These are phyloP conservation scores for Spisula subtruncata DNA, from an alignment of 2,888 invertebrate genomes.

Conservation along the genomic window DNA sequence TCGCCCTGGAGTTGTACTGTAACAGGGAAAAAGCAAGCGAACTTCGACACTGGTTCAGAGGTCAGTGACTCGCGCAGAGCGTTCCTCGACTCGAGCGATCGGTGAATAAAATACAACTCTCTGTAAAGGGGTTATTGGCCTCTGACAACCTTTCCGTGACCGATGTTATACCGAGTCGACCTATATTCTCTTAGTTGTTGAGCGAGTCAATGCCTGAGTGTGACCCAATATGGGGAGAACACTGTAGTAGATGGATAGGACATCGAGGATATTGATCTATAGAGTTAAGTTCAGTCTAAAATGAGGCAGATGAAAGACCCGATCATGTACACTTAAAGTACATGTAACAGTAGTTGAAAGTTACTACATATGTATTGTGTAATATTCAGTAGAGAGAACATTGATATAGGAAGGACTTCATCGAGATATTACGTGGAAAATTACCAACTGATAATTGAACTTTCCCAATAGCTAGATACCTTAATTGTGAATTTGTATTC, in stretches of 20 bases:
- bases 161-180: constrained; percentile 39
- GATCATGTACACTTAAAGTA: neutral
- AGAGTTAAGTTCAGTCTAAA: neutral
- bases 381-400: too few relatives aligned
- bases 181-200: constrained; percentile 41
- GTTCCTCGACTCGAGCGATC: neutral
- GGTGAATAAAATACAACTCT: constrained; percentile 35
- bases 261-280: neutral
- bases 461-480: too few relatives aligned
- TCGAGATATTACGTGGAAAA: too few relatives aligned
- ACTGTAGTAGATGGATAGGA: neutral
- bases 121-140: constrained; percentile 28
- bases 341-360: neutral
- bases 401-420: too few relatives aligned
- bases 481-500: too few relatives aligned
- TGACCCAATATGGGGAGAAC: constrained; percentile 40
- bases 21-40: neutral
- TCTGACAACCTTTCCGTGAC: constrained; percentile 38
- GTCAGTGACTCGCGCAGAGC: constrained; percentile 36
- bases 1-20: neutral
- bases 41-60: constrained; percentile 39
- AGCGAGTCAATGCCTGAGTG: constrained; percentile 40
- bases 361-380: neutral
- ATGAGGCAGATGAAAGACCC: neutral
- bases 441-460: too few relatives aligned